Conservation (phyloP, 2,113 vertebrate genomes). For the Leucopternis melanops region DNA sequence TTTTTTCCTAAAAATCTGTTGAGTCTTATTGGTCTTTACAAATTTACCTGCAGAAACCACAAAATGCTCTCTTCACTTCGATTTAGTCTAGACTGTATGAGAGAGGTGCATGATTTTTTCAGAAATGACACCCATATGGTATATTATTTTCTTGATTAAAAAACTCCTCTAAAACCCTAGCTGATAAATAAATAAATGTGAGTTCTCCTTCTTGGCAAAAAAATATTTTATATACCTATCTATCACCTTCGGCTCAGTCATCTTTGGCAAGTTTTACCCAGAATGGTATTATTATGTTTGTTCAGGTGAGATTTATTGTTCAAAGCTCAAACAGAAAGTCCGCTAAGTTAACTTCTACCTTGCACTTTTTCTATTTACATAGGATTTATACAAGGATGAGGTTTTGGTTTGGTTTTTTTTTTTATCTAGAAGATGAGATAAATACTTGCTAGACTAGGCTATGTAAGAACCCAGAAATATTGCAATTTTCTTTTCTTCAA, state of each 20-base stretch:
- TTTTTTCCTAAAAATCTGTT: slow-evolving; percentile 45
- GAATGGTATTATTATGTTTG: not conserved
- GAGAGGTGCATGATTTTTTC: not conserved
- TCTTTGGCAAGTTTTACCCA: not conserved
- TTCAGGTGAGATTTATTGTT: not conserved
- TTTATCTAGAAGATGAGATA: not conserved
- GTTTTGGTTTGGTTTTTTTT: not conserved
- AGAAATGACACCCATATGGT: not conserved
- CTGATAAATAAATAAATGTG: not conserved
- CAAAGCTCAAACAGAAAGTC: not conserved
- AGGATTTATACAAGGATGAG: not conserved
- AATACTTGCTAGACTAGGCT: not conserved
- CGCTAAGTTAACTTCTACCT: not conserved
- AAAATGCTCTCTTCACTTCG: not conserved
- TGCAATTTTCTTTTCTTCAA: not conserved
- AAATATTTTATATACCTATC: not conserved
- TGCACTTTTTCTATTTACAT: not conserved
- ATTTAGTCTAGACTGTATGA: not conserved
- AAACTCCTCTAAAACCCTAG: not conserved
- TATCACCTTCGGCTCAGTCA: not conserved
- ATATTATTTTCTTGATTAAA: not conserved
- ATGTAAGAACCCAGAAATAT: not conserved
- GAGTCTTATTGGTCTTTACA: not conserved
- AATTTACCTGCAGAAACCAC: not conserved
- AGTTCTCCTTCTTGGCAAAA: not conserved